Percentiles rank a stretch among this genome's conserved stretches.
Evolutionary conservation across 2,113 vertebrate genomes (phyloP).

Genomic region (Lepisosteus osseus): DNA sequence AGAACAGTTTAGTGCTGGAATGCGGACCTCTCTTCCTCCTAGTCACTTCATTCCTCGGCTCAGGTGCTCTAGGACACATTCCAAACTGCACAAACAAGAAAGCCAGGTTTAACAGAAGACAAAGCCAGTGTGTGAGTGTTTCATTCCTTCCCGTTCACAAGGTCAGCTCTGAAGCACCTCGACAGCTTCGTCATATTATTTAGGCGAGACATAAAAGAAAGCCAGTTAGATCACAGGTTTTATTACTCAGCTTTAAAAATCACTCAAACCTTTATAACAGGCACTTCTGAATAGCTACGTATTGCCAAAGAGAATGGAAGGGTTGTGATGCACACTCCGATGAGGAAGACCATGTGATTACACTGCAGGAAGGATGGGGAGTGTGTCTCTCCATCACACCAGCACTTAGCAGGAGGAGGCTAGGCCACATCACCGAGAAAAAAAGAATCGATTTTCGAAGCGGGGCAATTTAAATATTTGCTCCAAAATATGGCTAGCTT

Average conservation of each 20-base stretch:
- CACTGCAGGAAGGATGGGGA: no score
- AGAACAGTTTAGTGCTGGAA: constrained; percentile 29
- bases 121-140: background rate
- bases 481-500: no score
- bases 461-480: no score
- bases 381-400: no score
- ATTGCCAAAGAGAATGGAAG: no score
- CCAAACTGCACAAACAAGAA: constrained; percentile 53
- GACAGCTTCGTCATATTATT: no score
- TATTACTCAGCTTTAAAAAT: background rate
- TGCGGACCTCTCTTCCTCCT: constrained; percentile 26
- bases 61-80: constrained; percentile 35
- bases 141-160: background rate
- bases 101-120: background rate
- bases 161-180: background rate
- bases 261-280: background rate
- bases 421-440: no score
- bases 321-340: no score
- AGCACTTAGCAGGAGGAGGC: no score
- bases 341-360: no score
- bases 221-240: background rate
- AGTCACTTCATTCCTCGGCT: constrained; percentile 29
- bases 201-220: background rate
- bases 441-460: no score
- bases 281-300: background rate